Percentiles rank a stretch among this genome's conserved stretches.
Evolutionary conservation across 2,888 invertebrate genomes (phyloP).

Genomic region (Eupeodes luniger): DNA sequence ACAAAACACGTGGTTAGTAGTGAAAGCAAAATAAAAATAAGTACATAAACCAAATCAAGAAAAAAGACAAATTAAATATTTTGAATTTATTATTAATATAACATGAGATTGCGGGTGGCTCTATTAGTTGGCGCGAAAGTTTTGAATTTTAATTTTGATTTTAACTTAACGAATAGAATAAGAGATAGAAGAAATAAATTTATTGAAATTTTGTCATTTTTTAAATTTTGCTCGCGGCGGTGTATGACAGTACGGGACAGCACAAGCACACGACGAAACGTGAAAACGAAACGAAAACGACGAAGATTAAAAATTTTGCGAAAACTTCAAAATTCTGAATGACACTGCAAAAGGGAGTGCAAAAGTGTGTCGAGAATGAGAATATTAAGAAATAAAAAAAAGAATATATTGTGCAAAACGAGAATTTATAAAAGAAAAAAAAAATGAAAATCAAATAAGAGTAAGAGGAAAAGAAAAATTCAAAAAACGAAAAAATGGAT

Average conservation of each 20-base stretch:
- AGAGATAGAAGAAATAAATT: not conserved
- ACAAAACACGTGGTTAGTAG: slow-evolving; percentile 74
- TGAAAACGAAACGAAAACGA: no score
- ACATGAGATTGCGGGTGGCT: slow-evolving; percentile 45
- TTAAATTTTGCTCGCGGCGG: slow-evolving; percentile 23
- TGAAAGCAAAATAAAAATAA: slow-evolving; percentile 53
- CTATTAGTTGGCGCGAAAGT: slow-evolving; percentile 14
- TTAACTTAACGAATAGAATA: not conserved
- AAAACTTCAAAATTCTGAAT: slow-evolving; percentile 62
- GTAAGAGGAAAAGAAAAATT: slow-evolving; percentile 36
- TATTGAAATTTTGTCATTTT: slow-evolving; percentile 1
- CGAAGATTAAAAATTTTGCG: slow-evolving; percentile 36
- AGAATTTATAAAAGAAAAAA: not conserved
- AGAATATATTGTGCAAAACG: slow-evolving; percentile 27
- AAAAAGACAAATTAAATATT: slow-evolving; percentile 34
- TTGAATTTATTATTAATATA: slow-evolving; percentile 18
- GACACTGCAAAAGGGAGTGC: slow-evolving; percentile 48
- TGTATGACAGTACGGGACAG: slow-evolving; percentile 23
- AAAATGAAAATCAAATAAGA: slow-evolving; percentile 30
- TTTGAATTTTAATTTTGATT: not conserved
- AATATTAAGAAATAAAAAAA: slow-evolving; percentile 17
- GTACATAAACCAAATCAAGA: not conserved
- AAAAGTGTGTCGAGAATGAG: slow-evolving; percentile 62
- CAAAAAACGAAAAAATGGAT: slow-evolving; percentile 39
- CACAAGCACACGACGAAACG: no score